phyloP scores from a whole-genome alignment of 2,888 invertebrate species.

The Sthenelais limicola region DNA sequence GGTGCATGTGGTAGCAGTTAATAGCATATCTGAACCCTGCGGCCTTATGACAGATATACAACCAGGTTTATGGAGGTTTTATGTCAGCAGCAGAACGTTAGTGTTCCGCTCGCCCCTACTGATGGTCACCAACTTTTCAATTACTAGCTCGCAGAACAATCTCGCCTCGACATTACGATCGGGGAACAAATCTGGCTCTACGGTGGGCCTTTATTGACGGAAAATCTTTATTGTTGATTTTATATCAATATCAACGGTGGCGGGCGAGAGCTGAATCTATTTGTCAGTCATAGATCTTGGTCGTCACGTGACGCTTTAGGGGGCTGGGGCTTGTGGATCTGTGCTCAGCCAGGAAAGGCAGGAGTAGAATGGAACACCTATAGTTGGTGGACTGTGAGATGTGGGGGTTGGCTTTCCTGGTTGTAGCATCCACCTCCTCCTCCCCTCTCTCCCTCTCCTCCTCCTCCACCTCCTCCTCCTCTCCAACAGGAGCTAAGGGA shows the following conservation, averaged over 20 bases:
- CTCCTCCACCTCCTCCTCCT: neutral
- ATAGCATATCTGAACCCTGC: conserved; percentile 33
- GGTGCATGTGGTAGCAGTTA: conserved; percentile 29
- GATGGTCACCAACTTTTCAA: conserved; percentile 36
- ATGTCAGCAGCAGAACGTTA: conserved; percentile 17
- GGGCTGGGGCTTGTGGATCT: conserved; percentile 34
- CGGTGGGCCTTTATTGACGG: conserved; percentile 25
- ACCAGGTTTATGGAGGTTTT: conserved; percentile 17
- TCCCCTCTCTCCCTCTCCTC: conserved; percentile 15
- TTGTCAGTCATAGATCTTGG: conserved; percentile 11
- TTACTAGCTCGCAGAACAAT: conserved; percentile 13
- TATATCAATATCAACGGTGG: neutral
- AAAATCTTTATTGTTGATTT: conserved; percentile 36
- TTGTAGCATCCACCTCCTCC: neutral
- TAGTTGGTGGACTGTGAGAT: neutral
- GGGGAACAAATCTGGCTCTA: conserved; percentile 31
- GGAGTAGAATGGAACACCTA: conserved; percentile 3
- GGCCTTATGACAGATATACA: conserved; percentile 37
- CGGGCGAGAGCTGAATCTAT: conserved; percentile 20
- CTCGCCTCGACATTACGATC: neutral
- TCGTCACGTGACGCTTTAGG: conserved; percentile 8
- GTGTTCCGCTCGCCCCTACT: conserved; percentile 23
- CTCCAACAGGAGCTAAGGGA: neutral
- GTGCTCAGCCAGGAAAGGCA: neutral
- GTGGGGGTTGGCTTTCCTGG: neutral